These are phyloP conservation scores for Parotia lawesii DNA, from an alignment of 2,113 vertebrate genomes.

Conservation along the genomic window DNA sequence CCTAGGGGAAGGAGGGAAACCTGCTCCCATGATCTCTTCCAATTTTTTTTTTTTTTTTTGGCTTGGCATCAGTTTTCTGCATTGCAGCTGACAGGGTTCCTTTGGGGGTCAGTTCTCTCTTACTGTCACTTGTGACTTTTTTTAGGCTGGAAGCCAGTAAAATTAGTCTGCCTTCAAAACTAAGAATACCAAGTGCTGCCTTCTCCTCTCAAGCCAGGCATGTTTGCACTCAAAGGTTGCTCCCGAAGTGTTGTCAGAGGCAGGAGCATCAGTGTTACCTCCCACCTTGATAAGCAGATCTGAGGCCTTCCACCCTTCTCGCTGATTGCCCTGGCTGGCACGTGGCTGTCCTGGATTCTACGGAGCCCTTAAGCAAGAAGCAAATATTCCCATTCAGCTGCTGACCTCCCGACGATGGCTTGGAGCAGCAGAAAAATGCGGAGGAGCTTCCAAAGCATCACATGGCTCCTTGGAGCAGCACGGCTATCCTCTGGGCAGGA, in stretches of 20 bases:
- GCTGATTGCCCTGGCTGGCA: not conserved
- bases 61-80: not conserved
- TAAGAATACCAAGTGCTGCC: not conserved
- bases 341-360: not conserved
- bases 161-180: not conserved
- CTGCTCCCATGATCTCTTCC: not conserved
- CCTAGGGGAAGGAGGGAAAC: not conserved
- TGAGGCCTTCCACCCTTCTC: not conserved
- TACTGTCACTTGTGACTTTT: not conserved
- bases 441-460: constrained; percentile 45
- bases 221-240: not conserved
- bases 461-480: constrained; percentile 14
- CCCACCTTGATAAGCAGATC: not conserved
- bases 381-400: not conserved
- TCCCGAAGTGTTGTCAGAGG: not conserved
- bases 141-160: not conserved
- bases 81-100: not conserved
- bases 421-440: constrained; percentile 28
- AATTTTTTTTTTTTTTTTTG: not conserved
- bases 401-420: not conserved
- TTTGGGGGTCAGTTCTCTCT: not conserved
- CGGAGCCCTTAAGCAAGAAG: not conserved
- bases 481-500: not conserved
- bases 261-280: not conserved
- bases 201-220: not conserved